Conservation (phyloP, 2,113 vertebrate genomes). For the Tetrao urogallus region DNA sequence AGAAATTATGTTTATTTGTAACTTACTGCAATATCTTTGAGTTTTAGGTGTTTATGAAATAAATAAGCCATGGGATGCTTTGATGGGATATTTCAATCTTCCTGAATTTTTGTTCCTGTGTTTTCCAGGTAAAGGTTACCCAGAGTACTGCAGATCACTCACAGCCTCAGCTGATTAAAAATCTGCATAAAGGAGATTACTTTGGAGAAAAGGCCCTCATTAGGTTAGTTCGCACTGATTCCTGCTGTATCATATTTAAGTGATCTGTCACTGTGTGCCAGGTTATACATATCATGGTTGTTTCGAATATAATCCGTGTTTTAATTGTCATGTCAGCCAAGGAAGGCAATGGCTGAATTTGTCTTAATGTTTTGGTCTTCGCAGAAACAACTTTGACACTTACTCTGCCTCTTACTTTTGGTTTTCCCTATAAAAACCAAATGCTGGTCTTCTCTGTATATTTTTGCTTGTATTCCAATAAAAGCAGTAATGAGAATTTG, state of each 20-base stretch:
- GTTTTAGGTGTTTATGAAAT: not conserved
- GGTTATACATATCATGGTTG: not conserved
- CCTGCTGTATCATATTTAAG: not conserved
- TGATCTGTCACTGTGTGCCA: not conserved
- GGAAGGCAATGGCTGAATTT: not conserved
- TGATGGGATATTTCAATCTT: not conserved
- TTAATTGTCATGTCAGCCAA: not conserved
- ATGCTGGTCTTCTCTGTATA: not conserved
- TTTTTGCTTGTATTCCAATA: not conserved
- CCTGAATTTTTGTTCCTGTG: not conserved
- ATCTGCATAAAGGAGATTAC: slow-evolving; percentile 89
- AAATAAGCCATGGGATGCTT: not conserved
- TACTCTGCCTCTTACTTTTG: not conserved
- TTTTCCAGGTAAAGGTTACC: slow-evolving; percentile 87
- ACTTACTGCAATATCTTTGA: not conserved
- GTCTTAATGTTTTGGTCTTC: not conserved
- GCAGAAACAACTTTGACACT: not conserved
- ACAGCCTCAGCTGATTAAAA: slow-evolving; percentile 91
- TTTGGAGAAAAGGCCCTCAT: slow-evolving; percentile 96
- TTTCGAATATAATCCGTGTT: not conserved
- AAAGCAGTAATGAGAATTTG: not conserved
- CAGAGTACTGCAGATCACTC: slow-evolving; percentile 84
- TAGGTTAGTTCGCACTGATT: slow-evolving; percentile 77
- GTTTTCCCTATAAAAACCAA: not conserved
- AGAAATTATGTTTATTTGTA: not conserved